Evolutionary conservation across 2,797 vertebrate species (phyloP).

Genomic region (Benthosema pterotum): DNA sequence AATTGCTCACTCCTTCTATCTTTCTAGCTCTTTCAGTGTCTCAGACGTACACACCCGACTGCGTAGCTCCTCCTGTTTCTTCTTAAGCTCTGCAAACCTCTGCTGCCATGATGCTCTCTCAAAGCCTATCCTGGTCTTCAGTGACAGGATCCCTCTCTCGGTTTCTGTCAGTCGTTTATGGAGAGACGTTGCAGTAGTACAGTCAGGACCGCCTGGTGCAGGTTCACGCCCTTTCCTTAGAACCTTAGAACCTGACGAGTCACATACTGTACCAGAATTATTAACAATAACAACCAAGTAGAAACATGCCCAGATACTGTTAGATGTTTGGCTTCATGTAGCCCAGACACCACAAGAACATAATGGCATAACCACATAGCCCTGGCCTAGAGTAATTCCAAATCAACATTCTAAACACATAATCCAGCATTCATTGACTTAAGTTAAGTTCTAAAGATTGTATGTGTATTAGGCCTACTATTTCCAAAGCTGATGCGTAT

Average conservation of each 20-base stretch:
- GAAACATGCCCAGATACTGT: not conserved
- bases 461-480: no score
- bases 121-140: slow-evolving; percentile 77
- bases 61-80: slow-evolving; percentile 75
- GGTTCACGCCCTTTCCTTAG: slow-evolving; percentile 35
- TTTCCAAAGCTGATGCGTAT: no score
- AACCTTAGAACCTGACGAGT: slow-evolving; percentile 50
- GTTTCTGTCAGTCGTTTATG: slow-evolving; percentile 75
- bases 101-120: slow-evolving; percentile 78
- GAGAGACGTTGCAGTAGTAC: slow-evolving; percentile 48
- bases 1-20: no score
- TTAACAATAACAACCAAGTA: not conserved
- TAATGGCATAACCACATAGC: no score
- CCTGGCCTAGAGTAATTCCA: no score
- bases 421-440: no score
- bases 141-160: slow-evolving; percentile 79
- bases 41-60: slow-evolving; percentile 68
- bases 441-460: no score
- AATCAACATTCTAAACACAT: no score
- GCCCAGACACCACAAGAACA: no score
- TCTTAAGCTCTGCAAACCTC: slow-evolving; percentile 73
- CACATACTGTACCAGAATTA: not conserved
- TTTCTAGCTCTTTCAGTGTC: no score
- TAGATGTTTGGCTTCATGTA: no score
- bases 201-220: slow-evolving; percentile 61